Conservation (phyloP, 2,888 invertebrate genomes). For the Lasioglossum figueresi region DNA sequence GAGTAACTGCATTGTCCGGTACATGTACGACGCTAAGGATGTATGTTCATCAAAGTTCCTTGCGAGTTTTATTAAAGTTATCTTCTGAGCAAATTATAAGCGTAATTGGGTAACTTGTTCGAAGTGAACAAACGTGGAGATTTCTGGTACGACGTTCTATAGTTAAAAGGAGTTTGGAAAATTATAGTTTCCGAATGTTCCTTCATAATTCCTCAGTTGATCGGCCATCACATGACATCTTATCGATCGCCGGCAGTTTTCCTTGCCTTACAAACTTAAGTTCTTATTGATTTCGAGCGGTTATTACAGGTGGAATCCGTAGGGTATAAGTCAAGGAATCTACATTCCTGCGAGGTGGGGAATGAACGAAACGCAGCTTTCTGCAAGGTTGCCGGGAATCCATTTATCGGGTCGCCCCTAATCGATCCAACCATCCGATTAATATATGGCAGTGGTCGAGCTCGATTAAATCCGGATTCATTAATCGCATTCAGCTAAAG, state of each 20-base stretch:
- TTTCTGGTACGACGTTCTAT: not conserved
- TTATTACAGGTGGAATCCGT: conserved; percentile 67
- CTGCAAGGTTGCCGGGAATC: conserved; percentile 39
- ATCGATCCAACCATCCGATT: not conserved
- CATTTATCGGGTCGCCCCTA: not conserved
- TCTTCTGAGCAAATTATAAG: not conserved
- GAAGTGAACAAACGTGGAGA: too few species aligned
- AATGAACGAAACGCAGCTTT: conserved; percentile 19
- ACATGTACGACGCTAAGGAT: not conserved
- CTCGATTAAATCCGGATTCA: not conserved
- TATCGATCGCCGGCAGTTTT: conserved; percentile 68
- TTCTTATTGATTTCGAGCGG: conserved; percentile 72
- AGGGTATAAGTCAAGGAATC: conserved; percentile 62
- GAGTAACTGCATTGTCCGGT: not conserved
- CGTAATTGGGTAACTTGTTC: not conserved
- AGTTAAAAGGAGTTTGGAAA: not conserved
- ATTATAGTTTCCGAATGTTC: conserved; percentile 9
- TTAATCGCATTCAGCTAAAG: not conserved
- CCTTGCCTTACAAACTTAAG: conserved; percentile 72
- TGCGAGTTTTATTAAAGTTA: not conserved
- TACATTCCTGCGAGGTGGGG: conserved; percentile 32
- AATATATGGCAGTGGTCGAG: conserved; percentile 3
- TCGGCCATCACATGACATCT: conserved; percentile 31
- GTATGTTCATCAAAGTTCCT: not conserved
- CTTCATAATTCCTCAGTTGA: conserved; percentile 27